These are phyloP conservation scores for Coccyzus lansbergi DNA, from an alignment of 2,797 vertebrate genomes.

Conservation along the genomic window DNA sequence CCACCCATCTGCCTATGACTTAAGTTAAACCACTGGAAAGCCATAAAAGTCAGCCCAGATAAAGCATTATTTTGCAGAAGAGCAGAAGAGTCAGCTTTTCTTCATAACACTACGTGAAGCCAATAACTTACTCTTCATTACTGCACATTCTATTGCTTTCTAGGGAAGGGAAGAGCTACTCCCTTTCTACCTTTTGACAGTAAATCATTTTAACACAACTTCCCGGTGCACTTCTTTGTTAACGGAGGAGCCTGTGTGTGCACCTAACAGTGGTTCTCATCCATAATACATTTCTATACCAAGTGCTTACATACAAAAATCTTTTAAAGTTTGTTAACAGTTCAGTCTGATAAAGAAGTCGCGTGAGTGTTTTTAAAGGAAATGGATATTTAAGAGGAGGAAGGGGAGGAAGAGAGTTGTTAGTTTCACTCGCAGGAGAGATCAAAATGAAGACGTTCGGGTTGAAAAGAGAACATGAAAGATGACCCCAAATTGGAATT, in stretches of 20 bases:
- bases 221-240: not conserved
- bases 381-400: slow-evolving; percentile 55
- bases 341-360: slow-evolving; percentile 23
- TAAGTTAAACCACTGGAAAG: not conserved
- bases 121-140: not conserved
- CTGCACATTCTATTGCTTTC: not conserved
- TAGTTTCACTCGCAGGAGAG: slow-evolving; percentile 58
- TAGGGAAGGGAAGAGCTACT: slow-evolving; percentile 22
- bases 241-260: not conserved
- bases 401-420: slow-evolving; percentile 61
- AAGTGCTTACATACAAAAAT: not conserved
- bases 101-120: not conserved
- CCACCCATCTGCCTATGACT: not conserved
- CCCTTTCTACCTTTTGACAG: not conserved
- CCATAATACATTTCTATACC: not conserved
- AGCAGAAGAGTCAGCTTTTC: not conserved
- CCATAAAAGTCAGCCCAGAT: not conserved
- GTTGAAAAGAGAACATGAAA: slow-evolving; percentile 62
- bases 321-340: slow-evolving; percentile 2
- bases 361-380: slow-evolving; percentile 35
- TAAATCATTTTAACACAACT: not conserved
- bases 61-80: not conserved
- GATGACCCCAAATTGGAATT: slow-evolving; percentile 39
- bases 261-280: not conserved
- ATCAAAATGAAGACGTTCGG: slow-evolving; percentile 55